Evolutionary conservation across 2,113 vertebrate genomes (phyloP), one percentile per base, ranked within the genome.

Genomic region (Myotis yumanensis): DNA sequence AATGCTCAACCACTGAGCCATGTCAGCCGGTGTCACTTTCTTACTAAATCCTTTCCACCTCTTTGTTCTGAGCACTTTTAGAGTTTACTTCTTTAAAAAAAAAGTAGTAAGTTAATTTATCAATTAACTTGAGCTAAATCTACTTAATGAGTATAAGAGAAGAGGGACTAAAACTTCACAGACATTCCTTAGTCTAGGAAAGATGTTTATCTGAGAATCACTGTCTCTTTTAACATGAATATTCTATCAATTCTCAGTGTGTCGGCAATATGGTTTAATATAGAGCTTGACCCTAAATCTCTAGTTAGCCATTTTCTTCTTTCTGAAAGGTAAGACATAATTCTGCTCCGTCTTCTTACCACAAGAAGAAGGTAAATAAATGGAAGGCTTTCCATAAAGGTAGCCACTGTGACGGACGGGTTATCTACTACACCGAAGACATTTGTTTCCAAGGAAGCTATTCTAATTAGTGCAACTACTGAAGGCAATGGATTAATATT

Each of bases 391-490:
- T 10, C 37, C 4, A 35, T 2, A 43, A 18, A 88, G 40, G 11
- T 11, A 73, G 30, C 2, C 46, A 46, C 6, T 30, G 9, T 17
- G 23, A 16, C 2, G 23, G 15, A 76, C 30, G 2, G 0, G 0
- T 20, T 20, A 12, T 51, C 23, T 22, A 20, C 22, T 57, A 84
- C 11, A 69, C 32, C 69, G 15, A 69, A 82, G 35, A 43, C 28
- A 64, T n/a, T 43, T 2, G 22, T 76, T 80, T 59, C 54, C 23
- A 64, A 18, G 28, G n/a, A 90, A 48, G 48, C 35, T 52, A 12
- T 68, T n/a, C 46, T 66, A 28, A 62, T 64, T 5, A n/a, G 1
- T 32, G 18, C 17, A 4, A 68, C 12, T 62, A 7, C 7, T 37
- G 48, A 86, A 80, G 17, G 6, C 12, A 51, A 80, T 32, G 11